Conservation (phyloP, 2,797 vertebrate genomes). For the Microctenopoma stevenorrisi region DNA sequence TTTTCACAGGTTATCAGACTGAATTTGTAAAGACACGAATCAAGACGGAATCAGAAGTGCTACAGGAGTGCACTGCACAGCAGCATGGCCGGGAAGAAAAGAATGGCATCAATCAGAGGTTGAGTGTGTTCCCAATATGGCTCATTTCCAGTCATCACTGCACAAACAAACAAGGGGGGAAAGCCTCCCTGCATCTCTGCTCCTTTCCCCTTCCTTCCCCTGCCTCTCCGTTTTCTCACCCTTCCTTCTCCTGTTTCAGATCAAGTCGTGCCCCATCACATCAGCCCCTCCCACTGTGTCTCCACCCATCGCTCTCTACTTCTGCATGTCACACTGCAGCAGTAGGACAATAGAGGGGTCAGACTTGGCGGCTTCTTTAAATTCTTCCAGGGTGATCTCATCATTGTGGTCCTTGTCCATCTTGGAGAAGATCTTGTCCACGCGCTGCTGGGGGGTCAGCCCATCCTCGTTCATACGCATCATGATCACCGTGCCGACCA, state of each 20-base stretch:
- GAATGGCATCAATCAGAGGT: constrained; percentile 50
- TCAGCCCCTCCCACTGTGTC: constrained; percentile 24
- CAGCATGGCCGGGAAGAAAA: constrained; percentile 20
- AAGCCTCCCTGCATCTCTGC: constrained; percentile 46
- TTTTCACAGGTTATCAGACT: constrained; percentile 28
- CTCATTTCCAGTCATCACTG: constrained; percentile 29
- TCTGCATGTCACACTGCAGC: constrained; percentile 98
- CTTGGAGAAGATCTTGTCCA: constrained; percentile 99
- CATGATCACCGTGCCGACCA: constrained; percentile 99
- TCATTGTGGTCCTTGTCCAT: constrained; percentile 99
- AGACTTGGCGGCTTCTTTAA: constrained; percentile 96
- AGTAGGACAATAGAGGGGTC: constrained; percentile 97
- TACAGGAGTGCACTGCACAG: constrained; percentile 13
- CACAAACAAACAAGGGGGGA: constrained; percentile 17
- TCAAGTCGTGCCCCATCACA: constrained; percentile 18
- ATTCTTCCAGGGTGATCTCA: constrained; percentile 97
- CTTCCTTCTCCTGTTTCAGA: constrained; percentile 41
- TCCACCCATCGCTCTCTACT: constrained; percentile 80
- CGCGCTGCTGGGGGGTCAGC: constrained; percentile 95
- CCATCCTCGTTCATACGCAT: constrained; percentile 99
- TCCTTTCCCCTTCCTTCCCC: constrained; percentile 28
- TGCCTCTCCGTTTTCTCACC: constrained; percentile 31
- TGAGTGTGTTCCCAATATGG: constrained; percentile 32
- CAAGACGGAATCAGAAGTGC: constrained; percentile 13
- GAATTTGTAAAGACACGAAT: constrained; percentile 32